Percentiles rank a stretch among this genome's conserved stretches.
Evolutionary conservation across 37 sponge, comb jelly and placozoan genomes (phyloP).

Genomic region (Hormiphora californensis): DNA sequence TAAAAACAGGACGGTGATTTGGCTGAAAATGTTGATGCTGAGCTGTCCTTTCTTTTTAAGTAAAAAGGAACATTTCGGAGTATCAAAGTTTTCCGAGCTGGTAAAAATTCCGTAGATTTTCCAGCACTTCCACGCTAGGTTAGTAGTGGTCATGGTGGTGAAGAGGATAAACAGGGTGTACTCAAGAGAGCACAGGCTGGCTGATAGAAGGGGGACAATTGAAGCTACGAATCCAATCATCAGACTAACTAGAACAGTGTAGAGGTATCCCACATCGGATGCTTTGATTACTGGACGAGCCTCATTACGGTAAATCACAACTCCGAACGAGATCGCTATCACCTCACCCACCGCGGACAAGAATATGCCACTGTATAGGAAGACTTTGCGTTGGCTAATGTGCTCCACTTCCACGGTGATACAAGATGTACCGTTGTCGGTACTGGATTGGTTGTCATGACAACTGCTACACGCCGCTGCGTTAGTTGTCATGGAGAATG

Average conservation of each 20-base stretch:
- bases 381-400: background rate
- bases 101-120: slow-evolving; percentile 24
- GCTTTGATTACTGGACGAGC: slow-evolving; percentile 2
- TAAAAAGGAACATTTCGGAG: background rate
- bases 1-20: background rate
- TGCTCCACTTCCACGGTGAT: background rate
- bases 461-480: background rate
- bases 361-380: background rate
- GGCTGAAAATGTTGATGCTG: background rate
- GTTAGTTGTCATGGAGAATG: background rate
- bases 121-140: background rate
- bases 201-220: background rate
- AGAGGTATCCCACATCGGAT: slow-evolving; percentile 8
- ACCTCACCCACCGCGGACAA: background rate
- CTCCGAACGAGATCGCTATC: too few relatives aligned
- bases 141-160: background rate
- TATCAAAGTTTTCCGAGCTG: background rate
- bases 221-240: background rate
- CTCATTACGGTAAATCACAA: background rate
- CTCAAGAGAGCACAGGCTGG: background rate
- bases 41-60: background rate
- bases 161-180: background rate
- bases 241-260: background rate
- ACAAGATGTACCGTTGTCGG: background rate
- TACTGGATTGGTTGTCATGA: background rate